Conservation (phyloP, 2,113 vertebrate species). For the Calidris pugnax region DNA sequence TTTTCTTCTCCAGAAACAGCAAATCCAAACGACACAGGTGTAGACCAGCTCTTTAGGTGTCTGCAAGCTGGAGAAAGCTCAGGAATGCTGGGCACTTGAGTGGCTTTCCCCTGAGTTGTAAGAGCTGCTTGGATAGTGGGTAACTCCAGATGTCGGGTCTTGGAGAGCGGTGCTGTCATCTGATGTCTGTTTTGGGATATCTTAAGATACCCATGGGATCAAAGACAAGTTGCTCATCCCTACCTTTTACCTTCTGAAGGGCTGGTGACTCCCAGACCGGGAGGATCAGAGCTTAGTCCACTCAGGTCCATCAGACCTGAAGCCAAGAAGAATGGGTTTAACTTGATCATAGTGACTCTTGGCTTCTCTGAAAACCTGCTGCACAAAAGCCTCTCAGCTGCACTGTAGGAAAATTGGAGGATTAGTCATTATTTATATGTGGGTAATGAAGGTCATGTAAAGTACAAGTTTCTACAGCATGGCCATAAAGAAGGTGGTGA, state of each 20-base stretch:
- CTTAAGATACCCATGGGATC: background rate
- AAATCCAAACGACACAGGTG: background rate
- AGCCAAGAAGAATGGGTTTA: background rate
- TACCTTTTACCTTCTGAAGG: background rate
- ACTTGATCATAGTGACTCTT: background rate
- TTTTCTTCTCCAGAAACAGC: background rate
- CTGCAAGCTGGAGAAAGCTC: background rate
- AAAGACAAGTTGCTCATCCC: background rate
- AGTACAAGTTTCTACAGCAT: background rate
- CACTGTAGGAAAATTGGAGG: background rate
- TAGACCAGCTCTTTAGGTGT: background rate
- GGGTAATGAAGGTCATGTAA: background rate
- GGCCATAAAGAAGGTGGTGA: background rate
- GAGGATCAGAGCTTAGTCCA: background rate
- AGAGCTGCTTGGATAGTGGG: background rate
- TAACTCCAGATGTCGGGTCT: background rate
- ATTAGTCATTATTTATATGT: background rate
- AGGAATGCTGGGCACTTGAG: background rate
- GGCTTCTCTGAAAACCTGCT: background rate
- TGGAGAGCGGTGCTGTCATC: background rate
- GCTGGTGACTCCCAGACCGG: background rate
- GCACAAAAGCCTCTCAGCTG: background rate
- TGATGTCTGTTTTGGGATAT: background rate
- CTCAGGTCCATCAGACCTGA: background rate
- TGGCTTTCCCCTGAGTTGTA: background rate